Base-by-base conservation (phyloP, 1,140 invertebrate species). In the Drosophila willistoni region DNA sequence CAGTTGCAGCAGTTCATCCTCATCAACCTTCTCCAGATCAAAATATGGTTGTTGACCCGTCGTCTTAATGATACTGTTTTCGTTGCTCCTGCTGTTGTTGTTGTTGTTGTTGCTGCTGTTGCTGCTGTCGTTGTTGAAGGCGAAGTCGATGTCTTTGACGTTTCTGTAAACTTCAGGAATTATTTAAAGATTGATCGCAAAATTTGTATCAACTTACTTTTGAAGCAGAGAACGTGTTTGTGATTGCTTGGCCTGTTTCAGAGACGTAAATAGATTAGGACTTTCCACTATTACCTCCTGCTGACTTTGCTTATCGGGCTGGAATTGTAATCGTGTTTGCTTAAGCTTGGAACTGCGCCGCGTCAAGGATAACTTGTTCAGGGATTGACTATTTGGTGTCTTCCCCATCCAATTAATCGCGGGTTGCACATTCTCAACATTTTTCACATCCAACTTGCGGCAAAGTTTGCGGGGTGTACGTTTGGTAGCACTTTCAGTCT, bases 251-350 rank as follows among this genome's bases (percentile, higher is more conserved):
- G 81, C 67, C 4, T 79, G 39, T 14, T 73, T 79, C 1, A 77
- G 19, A 7, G 67, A 54, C 1, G 64, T 34, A 51, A 77, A 77
- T 6, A 73, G 56, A 67, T 90, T 85, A 6, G 89, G 89, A 60
- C 89, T 91, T 1, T 82, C 77, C 22, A 82, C 83, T 41, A 91
- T 91, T 1, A 82, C 57, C 13, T 86, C 84, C 7, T 80, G 17
- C 61, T 22, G 14, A 19, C 22, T 19, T 47, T 73, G 1, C 7
- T 29, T 29, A 41, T 74, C 42, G 47, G 14, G 19, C 47, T 84
- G 68, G 22, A 91, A 85, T 9, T 91, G 67, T 7, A 91, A 42
- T 0, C 81, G 54, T 0, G 81, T 83, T 71, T 89, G 84, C 41
- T 86, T 91, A 3, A 91, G 33, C 51, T 66, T 60, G 0, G 64